These are phyloP conservation scores for Poeciliopsis presidionis DNA, from an alignment of 2,797 vertebrate species.

Conservation along the genomic window DNA sequence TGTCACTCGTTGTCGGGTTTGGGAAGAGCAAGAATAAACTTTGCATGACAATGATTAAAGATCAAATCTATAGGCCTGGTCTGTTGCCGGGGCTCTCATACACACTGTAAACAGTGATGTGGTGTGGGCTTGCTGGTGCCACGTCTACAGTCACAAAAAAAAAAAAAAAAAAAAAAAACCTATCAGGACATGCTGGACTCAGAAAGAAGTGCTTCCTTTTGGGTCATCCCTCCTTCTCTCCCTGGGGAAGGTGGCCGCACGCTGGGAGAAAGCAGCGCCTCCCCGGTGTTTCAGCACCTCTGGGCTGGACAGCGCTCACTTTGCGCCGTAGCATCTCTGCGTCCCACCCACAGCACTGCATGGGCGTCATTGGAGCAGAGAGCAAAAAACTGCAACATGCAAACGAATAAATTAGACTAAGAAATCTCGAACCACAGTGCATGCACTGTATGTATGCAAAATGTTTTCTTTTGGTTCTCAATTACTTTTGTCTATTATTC, in stretches of 20 bases:
- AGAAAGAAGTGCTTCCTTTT: constrained; percentile 20
- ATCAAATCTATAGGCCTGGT: constrained; percentile 44
- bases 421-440: background rate
- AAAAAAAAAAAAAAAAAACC: no score
- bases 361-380: constrained; percentile 38
- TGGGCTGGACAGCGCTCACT: constrained; percentile 79
- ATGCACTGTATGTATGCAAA: background rate
- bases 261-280: constrained; percentile 36
- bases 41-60: constrained; percentile 42
- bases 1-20: constrained; percentile 11
- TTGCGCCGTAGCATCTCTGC: constrained; percentile 32
- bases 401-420: background rate
- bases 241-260: constrained; percentile 2
- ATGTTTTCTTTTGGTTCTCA: background rate
- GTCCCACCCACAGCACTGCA: constrained; percentile 63
- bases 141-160: constrained; percentile 7
- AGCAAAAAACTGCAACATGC: constrained; percentile 20
- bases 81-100: constrained; percentile 25
- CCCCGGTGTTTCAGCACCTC: constrained; percentile 78
- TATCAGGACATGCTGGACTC: background rate
- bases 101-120: constrained; percentile 9
- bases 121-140: constrained; percentile 4
- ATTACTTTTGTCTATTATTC: background rate
- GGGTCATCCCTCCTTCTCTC: constrained; percentile 8
- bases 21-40: constrained; percentile 56